These are phyloP conservation scores for Melieria picta DNA, from an alignment of 2,888 invertebrate species.

Conservation along the genomic window DNA sequence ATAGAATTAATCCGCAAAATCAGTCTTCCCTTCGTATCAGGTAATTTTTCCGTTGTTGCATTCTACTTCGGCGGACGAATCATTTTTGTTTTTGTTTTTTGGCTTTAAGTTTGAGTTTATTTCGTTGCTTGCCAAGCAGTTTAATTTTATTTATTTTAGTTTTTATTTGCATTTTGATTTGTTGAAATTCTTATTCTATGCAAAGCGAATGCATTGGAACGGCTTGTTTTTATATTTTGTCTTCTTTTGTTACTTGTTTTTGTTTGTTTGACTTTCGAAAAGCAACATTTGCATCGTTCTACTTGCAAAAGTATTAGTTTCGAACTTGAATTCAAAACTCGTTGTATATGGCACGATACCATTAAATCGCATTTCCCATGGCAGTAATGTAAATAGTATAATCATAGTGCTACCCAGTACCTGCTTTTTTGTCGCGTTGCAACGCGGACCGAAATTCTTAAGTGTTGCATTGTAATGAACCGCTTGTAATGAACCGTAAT, in stretches of 20 bases:
- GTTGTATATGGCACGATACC: too few species aligned
- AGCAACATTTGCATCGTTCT: constrained; percentile 32
- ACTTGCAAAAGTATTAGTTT: too few species aligned
- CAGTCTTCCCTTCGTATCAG: constrained; percentile 61
- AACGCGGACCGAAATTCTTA: not conserved
- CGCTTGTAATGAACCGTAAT: too few species aligned
- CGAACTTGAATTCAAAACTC: too few species aligned
- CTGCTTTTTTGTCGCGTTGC: too few species aligned
- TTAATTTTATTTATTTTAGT: constrained; percentile 24
- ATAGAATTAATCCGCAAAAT: constrained; percentile 66
- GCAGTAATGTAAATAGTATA: too few species aligned
- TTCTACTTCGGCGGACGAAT: constrained; percentile 45
- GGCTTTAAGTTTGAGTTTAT: constrained; percentile 33
- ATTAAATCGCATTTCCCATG: too few species aligned
- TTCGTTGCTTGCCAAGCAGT: constrained; percentile 35
- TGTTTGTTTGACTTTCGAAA: constrained; percentile 22
- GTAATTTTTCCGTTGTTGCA: constrained; percentile 59
- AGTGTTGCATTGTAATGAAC: not conserved
- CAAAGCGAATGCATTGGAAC: constrained; percentile 18
- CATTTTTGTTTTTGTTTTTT: constrained; percentile 35
- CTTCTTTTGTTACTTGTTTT: constrained; percentile 22
- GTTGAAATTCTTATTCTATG: constrained; percentile 30
- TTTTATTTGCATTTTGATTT: constrained; percentile 32
- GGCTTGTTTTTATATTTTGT: constrained; percentile 17
- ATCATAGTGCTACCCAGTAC: too few species aligned